Percentiles rank a stretch among this genome's conserved stretches.
These are phyloP conservation scores for Drosophila arizonae DNA, from an alignment of 1,140 invertebrate species.

Conservation along the genomic window DNA sequence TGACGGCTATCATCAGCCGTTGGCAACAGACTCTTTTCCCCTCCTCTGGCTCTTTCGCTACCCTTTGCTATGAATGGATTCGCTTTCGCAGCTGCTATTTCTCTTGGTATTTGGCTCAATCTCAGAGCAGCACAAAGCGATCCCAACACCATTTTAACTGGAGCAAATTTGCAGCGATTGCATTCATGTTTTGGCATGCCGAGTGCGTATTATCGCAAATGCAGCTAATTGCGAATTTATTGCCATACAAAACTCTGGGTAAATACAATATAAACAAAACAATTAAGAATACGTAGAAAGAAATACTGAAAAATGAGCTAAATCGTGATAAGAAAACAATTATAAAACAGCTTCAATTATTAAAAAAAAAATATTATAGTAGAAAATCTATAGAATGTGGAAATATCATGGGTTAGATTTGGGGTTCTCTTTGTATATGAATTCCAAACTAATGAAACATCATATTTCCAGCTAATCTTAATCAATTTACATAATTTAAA, in stretches of 20 bases:
- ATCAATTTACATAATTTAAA: too few relatives aligned
- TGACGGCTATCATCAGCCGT: constrained; percentile 18
- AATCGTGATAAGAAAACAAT: too few relatives aligned
- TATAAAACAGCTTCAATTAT: too few relatives aligned
- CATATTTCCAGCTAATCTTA: too few relatives aligned
- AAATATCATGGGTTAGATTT: too few relatives aligned
- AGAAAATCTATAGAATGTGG: too few relatives aligned
- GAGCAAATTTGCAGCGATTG: constrained; percentile 27
- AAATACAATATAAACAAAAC: background rate
- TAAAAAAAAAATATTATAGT: too few relatives aligned
- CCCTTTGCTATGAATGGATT: constrained; percentile 16
- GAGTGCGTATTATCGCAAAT: background rate
- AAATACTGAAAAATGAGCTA: too few relatives aligned
- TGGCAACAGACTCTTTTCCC: constrained; percentile 16
- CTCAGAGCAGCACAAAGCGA: constrained; percentile 7
- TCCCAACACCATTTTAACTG: constrained; percentile 19
- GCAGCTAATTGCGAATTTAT: background rate
- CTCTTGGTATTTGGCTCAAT: constrained; percentile 23
- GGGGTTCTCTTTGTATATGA: too few relatives aligned
- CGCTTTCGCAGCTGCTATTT: constrained; percentile 31
- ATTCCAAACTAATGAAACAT: too few relatives aligned
- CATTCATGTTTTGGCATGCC: constrained; percentile 3
- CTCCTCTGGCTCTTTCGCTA: background rate
- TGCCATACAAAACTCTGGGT: background rate
- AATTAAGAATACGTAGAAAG: too few relatives aligned